Percentiles rank a stretch among this genome's conserved stretches.
phyloP scores from a whole-genome alignment of 1,140 invertebrate species.

The Drosophila guanche region DNA sequence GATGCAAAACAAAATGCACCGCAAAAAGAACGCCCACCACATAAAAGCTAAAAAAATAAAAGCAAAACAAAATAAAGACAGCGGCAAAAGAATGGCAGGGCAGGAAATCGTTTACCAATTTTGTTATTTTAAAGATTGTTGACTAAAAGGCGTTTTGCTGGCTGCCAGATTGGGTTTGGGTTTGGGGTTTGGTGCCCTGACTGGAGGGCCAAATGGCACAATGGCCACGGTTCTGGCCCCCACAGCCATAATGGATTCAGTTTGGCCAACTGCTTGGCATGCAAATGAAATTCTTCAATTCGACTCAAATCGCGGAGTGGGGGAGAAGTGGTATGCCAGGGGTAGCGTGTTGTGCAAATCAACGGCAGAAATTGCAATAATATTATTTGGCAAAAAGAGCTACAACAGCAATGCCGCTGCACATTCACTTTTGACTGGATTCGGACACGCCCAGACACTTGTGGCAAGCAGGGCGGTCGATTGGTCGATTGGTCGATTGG shows the following conservation, averaged over 20 bases:
- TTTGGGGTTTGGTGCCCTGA: conserved; percentile 23
- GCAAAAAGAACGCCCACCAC: conserved; percentile 54
- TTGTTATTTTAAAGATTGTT: conserved; percentile 61
- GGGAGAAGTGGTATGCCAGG: conserved; percentile 24
- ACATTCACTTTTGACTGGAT: conserved; percentile 74
- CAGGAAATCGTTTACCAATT: conserved; percentile 54
- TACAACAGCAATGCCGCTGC: conserved; percentile 42
- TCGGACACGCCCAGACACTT: conserved; percentile 57
- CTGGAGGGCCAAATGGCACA: conserved; percentile 39
- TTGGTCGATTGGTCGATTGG: conserved; percentile 8
- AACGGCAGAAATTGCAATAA: conserved; percentile 54
- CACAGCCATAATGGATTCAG: conserved; percentile 22
- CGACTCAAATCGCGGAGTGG: conserved; percentile 49
- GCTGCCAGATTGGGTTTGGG: not conserved
- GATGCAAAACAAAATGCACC: conserved; percentile 67
- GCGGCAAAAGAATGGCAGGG: conserved; percentile 22
- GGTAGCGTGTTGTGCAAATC: conserved; percentile 30
- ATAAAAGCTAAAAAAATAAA: conserved; percentile 4
- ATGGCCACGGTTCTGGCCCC: conserved; percentile 48
- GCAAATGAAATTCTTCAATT: conserved; percentile 64
- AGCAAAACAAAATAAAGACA: conserved; percentile 29
- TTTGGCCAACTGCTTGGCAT: conserved; percentile 50
- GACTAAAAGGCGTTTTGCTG: conserved; percentile 38
- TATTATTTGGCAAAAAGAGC: conserved; percentile 43
- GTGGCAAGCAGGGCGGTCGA: conserved; percentile 40